A percentile compares a stretch with the other conserved stretches of the same genome.
phyloP scores from a whole-genome alignment of 92 coral and sea anemone species.

The Virgularia gustaviana region DNA sequence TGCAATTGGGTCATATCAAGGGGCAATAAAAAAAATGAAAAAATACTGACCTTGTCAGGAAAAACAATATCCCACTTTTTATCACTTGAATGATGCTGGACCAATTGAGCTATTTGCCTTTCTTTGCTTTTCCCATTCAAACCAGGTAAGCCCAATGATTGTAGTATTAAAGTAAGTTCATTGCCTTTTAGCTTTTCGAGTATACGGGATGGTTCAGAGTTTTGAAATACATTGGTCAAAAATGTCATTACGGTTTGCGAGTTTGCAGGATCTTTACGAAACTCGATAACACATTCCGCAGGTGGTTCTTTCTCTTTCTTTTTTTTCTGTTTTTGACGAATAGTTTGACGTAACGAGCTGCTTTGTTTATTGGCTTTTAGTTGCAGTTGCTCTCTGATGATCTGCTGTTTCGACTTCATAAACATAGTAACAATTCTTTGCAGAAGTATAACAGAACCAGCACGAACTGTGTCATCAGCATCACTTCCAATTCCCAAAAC shows the following conservation, averaged over 20 bases:
- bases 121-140: background rate
- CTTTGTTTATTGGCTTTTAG: constrained; percentile 6
- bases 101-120: background rate
- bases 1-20: too few relatives aligned
- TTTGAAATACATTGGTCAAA: background rate
- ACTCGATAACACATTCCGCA: background rate
- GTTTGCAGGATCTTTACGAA: background rate
- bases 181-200: background rate
- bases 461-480: background rate
- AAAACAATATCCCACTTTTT: background rate
- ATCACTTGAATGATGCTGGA: background rate
- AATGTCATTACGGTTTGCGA: background rate
- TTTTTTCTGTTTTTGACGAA: background rate
- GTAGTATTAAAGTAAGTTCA: background rate
- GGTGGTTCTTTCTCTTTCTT: background rate
- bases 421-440: constrained; percentile 1
- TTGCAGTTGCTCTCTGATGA: constrained; percentile 4
- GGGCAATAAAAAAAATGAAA: too few relatives aligned
- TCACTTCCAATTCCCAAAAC: background rate
- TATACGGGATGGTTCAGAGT: background rate
- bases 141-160: constrained; percentile 3
- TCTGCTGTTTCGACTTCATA: background rate
- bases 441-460: constrained; percentile 1
- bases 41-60: constrained; percentile 11
- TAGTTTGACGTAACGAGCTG: background rate